Percentiles rank a stretch among this genome's conserved stretches.
phyloP scores from a whole-genome alignment of 2,888 invertebrate genomes.

The Drosophila cognata region DNA sequence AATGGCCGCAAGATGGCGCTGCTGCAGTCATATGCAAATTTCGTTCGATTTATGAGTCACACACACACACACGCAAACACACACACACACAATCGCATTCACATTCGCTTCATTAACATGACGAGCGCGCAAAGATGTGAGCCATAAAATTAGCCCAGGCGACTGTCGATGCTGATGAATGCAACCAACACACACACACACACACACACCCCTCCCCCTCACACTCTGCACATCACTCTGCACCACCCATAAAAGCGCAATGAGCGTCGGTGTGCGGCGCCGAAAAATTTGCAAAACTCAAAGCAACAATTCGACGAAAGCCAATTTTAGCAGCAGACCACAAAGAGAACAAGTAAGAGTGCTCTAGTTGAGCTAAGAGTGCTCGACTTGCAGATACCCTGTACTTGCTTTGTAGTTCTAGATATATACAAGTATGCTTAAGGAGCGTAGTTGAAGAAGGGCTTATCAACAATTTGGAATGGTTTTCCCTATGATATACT shows the following conservation, averaged over 20 bases:
- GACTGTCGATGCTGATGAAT: slow-evolving; percentile 72
- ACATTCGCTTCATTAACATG: slow-evolving; percentile 73
- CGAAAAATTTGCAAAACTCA: slow-evolving; percentile 80
- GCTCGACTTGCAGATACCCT: neutral
- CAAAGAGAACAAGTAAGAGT: slow-evolving; percentile 29
- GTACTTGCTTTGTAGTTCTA: too few relatives aligned
- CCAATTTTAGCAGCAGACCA: slow-evolving; percentile 66
- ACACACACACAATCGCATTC: neutral
- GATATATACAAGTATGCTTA: neutral
- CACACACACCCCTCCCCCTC: neutral
- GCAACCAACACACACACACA: slow-evolving; percentile 35
- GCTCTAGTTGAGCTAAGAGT: fast-evolving
- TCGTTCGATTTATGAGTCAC: slow-evolving; percentile 72
- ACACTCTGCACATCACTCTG: neutral
- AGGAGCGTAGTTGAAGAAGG: neutral
- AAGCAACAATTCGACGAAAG: slow-evolving; percentile 80
- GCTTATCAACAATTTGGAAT: neutral
- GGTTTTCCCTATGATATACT: neutral
- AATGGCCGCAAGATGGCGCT: slow-evolving; percentile 76
- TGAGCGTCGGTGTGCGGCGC: slow-evolving; percentile 59
- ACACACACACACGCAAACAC: slow-evolving; percentile 14
- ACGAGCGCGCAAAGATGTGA: slow-evolving; percentile 73
- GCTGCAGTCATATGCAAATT: slow-evolving; percentile 69
- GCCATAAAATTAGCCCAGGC: slow-evolving; percentile 74
- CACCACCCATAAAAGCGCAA: slow-evolving; percentile 61